Evolutionary conservation across 2,888 invertebrate genomes (phyloP).

Genomic region (Stegophylla sp.): DNA sequence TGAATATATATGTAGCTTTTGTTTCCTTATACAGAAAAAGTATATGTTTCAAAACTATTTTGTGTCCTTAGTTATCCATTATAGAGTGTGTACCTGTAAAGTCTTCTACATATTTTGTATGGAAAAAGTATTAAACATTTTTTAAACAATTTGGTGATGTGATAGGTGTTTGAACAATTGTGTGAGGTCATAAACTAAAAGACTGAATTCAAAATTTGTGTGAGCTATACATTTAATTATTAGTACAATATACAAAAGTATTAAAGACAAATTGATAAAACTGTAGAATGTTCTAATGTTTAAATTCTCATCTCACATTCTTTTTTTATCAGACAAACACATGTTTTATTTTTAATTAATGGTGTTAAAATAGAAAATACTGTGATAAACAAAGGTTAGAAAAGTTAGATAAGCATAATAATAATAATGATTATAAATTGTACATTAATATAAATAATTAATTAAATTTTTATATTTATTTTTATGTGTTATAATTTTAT

Average conservation of each 20-base stretch:
- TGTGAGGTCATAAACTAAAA: not conserved
- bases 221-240: not conserved
- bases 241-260: not conserved
- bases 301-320: constrained; percentile 12
- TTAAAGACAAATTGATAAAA: constrained; percentile 22
- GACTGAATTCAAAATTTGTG: constrained; percentile 1
- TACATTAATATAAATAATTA: not conserved
- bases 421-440: not conserved
- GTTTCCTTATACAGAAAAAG: too few relatives aligned
- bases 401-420: constrained; percentile 38
- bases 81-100: not conserved
- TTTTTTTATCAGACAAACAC: constrained; percentile 48
- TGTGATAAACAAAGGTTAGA: constrained; percentile 47
- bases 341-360: constrained; percentile 53
- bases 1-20: not conserved
- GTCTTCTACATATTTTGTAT: constrained; percentile 2
- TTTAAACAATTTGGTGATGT: constrained; percentile 5
- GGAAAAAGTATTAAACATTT: not conserved
- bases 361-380: not conserved
- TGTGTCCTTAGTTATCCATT: constrained; percentile 1
- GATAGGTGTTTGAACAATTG: not conserved
- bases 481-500: not conserved
- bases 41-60: not conserved
- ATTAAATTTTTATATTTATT: not conserved
- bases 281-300: not conserved